A percentile compares a stretch with the other conserved stretches of the same genome.
Conservation (phyloP, 2,888 invertebrate species). For the Cephus spinipes region DNA sequence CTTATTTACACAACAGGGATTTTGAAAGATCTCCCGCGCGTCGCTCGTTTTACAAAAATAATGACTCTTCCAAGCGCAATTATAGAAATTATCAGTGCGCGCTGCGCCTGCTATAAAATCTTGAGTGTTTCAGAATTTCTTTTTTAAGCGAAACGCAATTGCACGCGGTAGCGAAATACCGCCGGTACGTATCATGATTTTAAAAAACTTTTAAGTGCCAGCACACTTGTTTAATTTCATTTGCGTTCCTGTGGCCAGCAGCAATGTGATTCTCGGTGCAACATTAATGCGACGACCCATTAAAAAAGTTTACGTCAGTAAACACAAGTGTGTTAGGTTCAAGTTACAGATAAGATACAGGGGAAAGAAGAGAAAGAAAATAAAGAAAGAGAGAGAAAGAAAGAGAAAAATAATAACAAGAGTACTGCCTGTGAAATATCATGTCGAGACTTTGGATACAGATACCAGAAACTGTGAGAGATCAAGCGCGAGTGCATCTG, state of each 20-base stretch:
- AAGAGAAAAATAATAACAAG: constrained; percentile 1
- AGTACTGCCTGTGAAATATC: not conserved
- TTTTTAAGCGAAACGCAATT: not conserved
- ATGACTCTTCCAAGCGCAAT: not conserved
- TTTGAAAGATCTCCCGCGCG: not conserved
- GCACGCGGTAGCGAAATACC: not conserved
- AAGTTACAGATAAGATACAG: not conserved
- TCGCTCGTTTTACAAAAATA: not conserved
- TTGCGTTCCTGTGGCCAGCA: not conserved
- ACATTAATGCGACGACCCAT: not conserved
- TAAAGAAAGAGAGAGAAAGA: constrained; percentile 9
- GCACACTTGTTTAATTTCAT: not conserved
- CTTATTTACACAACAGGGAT: constrained; percentile 48
- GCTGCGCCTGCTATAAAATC: not conserved
- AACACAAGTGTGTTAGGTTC: constrained; percentile 12
- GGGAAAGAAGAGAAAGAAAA: constrained; percentile 9
- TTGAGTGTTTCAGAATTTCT: not conserved
- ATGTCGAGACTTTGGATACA: not conserved
- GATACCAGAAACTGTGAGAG: not conserved
- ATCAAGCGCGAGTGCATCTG: not conserved
- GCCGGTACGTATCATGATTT: not conserved
- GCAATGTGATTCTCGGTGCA: not conserved
- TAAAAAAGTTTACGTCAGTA: constrained; percentile 9
- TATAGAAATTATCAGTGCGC: not conserved
- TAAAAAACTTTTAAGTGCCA: not conserved